A percentile compares a stretch with the other conserved stretches of the same genome.
phyloP scores from a whole-genome alignment of 1,140 invertebrate species.

The Trachymyrmex cornetzi region DNA sequence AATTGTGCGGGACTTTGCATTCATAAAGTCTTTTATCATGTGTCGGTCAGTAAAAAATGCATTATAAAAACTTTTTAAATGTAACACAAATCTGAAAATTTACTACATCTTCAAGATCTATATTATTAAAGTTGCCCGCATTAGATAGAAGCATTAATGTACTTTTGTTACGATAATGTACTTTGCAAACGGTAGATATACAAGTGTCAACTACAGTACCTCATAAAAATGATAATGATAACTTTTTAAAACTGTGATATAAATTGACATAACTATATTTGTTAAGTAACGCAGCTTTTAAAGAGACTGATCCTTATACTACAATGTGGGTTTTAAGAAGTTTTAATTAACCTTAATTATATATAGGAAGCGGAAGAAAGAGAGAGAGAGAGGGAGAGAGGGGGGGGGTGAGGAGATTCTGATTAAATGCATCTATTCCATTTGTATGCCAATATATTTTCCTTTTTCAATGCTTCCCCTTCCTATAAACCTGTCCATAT shows the following conservation, averaged over 20 bases:
- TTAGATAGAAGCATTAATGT: not conserved
- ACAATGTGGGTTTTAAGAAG: not conserved
- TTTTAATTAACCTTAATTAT: slow-evolving; percentile 37
- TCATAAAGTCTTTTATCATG: not conserved
- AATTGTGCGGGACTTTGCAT: slow-evolving; percentile 15
- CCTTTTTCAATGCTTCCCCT: not conserved
- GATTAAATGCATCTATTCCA: slow-evolving; percentile 22
- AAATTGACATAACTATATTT: not conserved
- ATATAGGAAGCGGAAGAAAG: too few relatives aligned
- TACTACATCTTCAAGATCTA: not conserved
- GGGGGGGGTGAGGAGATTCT: not conserved
- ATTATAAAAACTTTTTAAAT: slow-evolving; percentile 25
- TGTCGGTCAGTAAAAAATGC: slow-evolving; percentile 5
- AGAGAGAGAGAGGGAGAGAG: not conserved
- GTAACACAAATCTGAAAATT: not conserved
- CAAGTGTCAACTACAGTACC: not conserved
- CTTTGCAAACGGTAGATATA: not conserved
- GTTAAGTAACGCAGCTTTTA: not conserved
- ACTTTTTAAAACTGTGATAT: not conserved
- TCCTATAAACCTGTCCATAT: slow-evolving; percentile 10
- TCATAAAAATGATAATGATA: not conserved
- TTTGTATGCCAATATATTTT: slow-evolving; percentile 15
- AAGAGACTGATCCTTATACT: not conserved
- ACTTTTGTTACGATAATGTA: not conserved
- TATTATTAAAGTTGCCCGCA: not conserved